A percentile compares a stretch with the other conserved stretches of the same genome.
Conservation (phyloP, 2,797 vertebrate genomes). For the Coregonus ussuriensis region DNA sequence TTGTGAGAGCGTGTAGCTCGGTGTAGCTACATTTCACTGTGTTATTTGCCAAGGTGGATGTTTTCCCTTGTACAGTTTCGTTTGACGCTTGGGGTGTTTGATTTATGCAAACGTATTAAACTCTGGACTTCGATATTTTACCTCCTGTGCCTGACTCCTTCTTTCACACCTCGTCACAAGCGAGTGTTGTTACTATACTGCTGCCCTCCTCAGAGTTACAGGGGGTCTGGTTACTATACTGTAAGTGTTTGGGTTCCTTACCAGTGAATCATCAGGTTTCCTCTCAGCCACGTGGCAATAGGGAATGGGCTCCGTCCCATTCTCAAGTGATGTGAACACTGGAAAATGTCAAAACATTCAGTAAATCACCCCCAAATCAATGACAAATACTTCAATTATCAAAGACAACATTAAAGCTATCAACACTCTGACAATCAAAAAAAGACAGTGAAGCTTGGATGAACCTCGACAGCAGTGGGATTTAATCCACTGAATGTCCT, state of each 20-base stretch:
- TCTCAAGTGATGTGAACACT: conserved; percentile 93
- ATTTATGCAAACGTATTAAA: no score
- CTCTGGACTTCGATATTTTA: no score
- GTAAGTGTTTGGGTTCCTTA: conserved; percentile 57
- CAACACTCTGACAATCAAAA: neutral
- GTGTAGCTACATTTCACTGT: no score
- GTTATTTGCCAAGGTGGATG: no score
- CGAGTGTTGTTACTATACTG: neutral
- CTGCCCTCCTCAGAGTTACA: neutral
- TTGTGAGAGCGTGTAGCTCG: no score
- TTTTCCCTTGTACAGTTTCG: no score
- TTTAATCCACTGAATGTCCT: neutral
- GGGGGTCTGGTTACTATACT: conserved; percentile 21
- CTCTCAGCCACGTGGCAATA: conserved; percentile 77
- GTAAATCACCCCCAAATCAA: neutral
- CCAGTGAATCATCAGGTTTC: conserved; percentile 74
- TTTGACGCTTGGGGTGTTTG: no score
- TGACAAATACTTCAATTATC: neutral
- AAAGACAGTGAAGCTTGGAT: neutral
- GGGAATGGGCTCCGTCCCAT: conserved; percentile 80
- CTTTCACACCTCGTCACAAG: no score
- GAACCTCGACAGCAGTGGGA: neutral
- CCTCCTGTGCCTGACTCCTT: no score
- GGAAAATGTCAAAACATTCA: conserved; percentile 14
- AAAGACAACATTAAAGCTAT: neutral